Conservation (phyloP, 2,797 vertebrate species). For the Gambelia wislizenii region DNA sequence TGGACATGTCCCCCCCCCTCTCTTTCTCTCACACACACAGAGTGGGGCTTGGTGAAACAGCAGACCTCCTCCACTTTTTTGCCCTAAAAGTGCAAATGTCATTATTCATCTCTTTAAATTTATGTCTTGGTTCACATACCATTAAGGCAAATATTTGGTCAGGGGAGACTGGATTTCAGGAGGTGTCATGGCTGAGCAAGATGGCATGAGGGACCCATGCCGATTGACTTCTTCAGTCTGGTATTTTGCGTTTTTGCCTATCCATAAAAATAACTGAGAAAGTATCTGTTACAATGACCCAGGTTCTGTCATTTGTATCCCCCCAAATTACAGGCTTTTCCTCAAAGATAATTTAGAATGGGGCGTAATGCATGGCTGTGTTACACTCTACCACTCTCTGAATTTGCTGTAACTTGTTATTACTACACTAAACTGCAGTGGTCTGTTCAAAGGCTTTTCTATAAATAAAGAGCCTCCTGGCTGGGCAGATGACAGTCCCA, state of each 20-base stretch:
- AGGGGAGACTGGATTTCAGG: constrained; percentile 44
- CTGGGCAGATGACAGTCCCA: constrained; percentile 65
- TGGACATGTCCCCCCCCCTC: constrained; percentile 14
- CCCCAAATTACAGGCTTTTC: constrained; percentile 80
- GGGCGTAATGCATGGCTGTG: constrained; percentile 79
- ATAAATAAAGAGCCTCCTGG: constrained; percentile 80
- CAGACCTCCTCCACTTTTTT: constrained; percentile 7
- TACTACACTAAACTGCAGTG: constrained; percentile 78
- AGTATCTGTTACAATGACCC: constrained; percentile 79
- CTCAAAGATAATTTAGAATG: constrained; percentile 77
- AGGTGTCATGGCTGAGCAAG: constrained; percentile 59
- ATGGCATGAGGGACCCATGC: constrained; percentile 50
- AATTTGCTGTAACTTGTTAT: constrained; percentile 79
- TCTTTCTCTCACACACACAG: too few relatives aligned
- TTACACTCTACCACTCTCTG: constrained; percentile 77
- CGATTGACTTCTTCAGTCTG: constrained; percentile 65
- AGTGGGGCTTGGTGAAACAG: constrained; percentile 2
- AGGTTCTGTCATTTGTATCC: constrained; percentile 77
- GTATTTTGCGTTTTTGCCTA: constrained; percentile 63
- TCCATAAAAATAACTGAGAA: constrained; percentile 80
- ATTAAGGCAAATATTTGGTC: constrained; percentile 68
- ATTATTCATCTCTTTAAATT: constrained; percentile 50
- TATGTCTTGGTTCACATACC: constrained; percentile 67
- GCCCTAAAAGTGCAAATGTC: constrained; percentile 11
- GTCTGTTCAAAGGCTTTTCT: constrained; percentile 76